phyloP scores from a whole-genome alignment of 2,888 invertebrate genomes.

The Zele albiditarsus region DNA sequence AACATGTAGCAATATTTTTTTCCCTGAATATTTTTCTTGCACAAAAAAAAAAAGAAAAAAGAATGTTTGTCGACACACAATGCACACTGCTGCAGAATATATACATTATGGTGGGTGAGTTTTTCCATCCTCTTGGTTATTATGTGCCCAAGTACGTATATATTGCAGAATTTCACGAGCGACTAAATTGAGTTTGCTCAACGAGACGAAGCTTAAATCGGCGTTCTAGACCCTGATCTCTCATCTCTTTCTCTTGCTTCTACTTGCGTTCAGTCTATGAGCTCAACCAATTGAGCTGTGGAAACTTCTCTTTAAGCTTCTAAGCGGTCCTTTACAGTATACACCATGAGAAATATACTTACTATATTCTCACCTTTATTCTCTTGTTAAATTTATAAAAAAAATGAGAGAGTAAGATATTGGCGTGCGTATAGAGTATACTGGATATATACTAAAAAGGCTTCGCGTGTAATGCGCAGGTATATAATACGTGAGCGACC shows the following conservation, averaged over 20 bases:
- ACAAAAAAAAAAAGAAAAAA: constrained; percentile 20
- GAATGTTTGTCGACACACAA: constrained; percentile 22
- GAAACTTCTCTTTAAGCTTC: constrained; percentile 44
- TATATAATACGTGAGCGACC: constrained; percentile 47
- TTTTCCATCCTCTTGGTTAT: constrained; percentile 14
- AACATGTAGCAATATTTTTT: too few relatives aligned
- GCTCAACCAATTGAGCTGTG: constrained; percentile 42
- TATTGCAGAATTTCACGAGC: constrained; percentile 42
- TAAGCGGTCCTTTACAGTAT: constrained; percentile 14
- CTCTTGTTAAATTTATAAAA: neutral
- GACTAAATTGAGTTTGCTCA: constrained; percentile 56
- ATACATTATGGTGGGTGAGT: neutral
- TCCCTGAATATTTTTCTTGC: too few relatives aligned
- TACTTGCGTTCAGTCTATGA: neutral
- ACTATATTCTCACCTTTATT: neutral
- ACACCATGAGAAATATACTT: neutral
- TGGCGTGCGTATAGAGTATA: neutral
- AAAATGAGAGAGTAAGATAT: constrained; percentile 18
- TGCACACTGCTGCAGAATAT: too few relatives aligned
- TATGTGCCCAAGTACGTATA: constrained; percentile 1
- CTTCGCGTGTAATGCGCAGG: constrained; percentile 40
- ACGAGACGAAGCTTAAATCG: constrained; percentile 44
- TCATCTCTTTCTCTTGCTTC: constrained; percentile 8
- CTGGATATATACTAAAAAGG: constrained; percentile 11
- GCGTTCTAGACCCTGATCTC: constrained; percentile 16